phyloP scores from a whole-genome alignment of 2,888 invertebrate genomes.

The Epistrophella euchroma region DNA sequence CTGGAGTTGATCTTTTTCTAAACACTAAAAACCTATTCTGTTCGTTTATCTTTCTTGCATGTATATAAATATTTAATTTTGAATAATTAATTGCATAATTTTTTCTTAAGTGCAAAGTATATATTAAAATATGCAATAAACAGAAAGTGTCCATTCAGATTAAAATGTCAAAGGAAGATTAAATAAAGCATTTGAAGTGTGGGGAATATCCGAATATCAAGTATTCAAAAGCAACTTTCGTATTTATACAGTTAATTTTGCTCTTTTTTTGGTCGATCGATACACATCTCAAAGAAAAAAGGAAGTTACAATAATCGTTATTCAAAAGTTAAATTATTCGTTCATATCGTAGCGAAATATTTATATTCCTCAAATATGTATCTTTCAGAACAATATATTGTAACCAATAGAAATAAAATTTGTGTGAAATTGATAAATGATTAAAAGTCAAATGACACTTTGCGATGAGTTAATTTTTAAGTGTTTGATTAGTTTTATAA shows the following conservation, averaged over 20 bases:
- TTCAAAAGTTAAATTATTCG: conserved; percentile 35
- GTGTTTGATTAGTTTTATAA: conserved; percentile 48
- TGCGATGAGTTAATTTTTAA: conserved; percentile 32
- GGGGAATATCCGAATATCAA: conserved; percentile 6
- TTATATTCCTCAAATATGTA: conserved; percentile 58
- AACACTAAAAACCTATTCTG: not conserved
- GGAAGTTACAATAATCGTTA: conserved; percentile 37
- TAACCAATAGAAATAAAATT: conserved; percentile 13
- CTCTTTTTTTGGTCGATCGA: not conserved
- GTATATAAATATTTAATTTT: not conserved
- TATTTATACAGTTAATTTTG: conserved; percentile 2
- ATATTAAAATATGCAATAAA: conserved; percentile 27
- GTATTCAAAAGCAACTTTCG: conserved; percentile 8
- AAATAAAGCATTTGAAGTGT: conserved; percentile 18
- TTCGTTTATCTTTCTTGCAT: not conserved
- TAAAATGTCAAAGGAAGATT: conserved; percentile 8
- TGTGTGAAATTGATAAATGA: conserved; percentile 21
- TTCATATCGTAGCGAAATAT: conserved; percentile 28
- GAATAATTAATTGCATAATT: conserved; percentile 1
- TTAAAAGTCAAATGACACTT: conserved; percentile 29
- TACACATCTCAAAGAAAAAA: not conserved
- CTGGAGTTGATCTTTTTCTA: not conserved
- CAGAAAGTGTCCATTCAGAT: conserved; percentile 10
- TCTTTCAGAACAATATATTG: conserved; percentile 21
- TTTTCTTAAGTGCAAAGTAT: conserved; percentile 27